Percentiles rank a stretch among this genome's conserved stretches.
phyloP scores from a whole-genome alignment of 2,888 invertebrate species.

The Podotricha telesiphe region DNA sequence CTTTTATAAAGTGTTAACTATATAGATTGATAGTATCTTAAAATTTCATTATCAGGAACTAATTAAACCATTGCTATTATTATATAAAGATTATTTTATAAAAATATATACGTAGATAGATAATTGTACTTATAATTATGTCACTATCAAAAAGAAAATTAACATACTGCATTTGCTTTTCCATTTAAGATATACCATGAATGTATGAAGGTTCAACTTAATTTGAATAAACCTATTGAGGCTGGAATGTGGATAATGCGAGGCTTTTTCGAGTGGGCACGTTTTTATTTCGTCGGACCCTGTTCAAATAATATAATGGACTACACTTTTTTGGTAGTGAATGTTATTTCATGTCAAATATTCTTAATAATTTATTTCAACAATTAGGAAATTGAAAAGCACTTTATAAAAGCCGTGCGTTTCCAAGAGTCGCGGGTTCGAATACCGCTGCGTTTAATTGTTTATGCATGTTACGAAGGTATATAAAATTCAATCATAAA shows the following conservation, averaged over 20 bases:
- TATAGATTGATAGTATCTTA: neutral
- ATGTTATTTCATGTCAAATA: conserved; percentile 14
- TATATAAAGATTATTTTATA: neutral
- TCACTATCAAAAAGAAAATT: neutral
- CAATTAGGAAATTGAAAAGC: no score
- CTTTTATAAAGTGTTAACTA: no score
- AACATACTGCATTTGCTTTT: conserved; percentile 1
- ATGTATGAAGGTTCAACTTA: conserved; percentile 36
- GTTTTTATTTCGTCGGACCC: conserved; percentile 51
- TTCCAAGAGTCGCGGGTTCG: no score
- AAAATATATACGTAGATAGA: no score
- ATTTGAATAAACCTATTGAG: conserved; percentile 64
- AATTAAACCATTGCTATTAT: neutral
- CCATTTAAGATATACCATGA: conserved; percentile 19
- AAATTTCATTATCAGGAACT: neutral
- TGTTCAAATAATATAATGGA: conserved; percentile 43
- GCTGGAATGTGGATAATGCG: conserved; percentile 58
- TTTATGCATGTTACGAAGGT: neutral
- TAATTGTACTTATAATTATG: no score
- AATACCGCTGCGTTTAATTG: no score
- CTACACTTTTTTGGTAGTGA: conserved; percentile 20
- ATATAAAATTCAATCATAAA: neutral
- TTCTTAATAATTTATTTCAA: conserved; percentile 5
- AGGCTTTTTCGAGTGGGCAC: conserved; percentile 54
- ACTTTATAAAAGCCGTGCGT: no score